phyloP scores from a whole-genome alignment of 2,888 invertebrate genomes.

The Apamea anceps region DNA sequence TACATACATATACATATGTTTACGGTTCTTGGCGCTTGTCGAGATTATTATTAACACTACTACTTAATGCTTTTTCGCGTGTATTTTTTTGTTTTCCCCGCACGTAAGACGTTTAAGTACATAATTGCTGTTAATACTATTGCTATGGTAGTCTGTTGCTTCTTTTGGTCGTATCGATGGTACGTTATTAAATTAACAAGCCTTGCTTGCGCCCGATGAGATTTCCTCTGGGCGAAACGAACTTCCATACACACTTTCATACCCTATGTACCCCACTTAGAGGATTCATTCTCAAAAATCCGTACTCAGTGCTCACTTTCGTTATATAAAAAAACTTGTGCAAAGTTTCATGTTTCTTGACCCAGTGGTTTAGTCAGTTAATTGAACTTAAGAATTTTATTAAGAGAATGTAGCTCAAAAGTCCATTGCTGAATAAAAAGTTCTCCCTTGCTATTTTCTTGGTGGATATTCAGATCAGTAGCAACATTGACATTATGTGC shows the following conservation, averaged over 20 bases:
- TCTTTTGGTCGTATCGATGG: background rate
- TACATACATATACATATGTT: slow-evolving; percentile 13
- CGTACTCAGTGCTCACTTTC: too few relatives aligned
- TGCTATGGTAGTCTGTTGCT: background rate
- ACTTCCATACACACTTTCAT: too few relatives aligned
- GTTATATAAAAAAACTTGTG: too few relatives aligned
- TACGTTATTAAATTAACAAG: background rate
- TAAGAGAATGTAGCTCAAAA: background rate
- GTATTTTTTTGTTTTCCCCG: background rate
- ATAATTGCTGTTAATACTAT: background rate
- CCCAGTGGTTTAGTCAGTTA: too few relatives aligned
- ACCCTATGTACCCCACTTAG: too few relatives aligned
- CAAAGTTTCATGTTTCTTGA: too few relatives aligned
- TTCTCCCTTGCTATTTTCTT: background rate
- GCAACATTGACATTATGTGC: background rate
- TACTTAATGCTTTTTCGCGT: background rate
- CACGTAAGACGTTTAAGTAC: background rate
- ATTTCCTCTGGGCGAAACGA: too few relatives aligned
- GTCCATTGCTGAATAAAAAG: background rate
- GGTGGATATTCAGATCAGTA: background rate
- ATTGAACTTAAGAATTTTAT: too few relatives aligned
- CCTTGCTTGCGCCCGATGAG: too few relatives aligned
- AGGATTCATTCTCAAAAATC: too few relatives aligned
- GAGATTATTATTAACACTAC: slow-evolving; percentile 1
- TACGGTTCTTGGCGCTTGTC: slow-evolving; percentile 34